These are phyloP conservation scores for Cerceris ruficornis DNA, from an alignment of 2,888 invertebrate genomes.

Conservation along the genomic window DNA sequence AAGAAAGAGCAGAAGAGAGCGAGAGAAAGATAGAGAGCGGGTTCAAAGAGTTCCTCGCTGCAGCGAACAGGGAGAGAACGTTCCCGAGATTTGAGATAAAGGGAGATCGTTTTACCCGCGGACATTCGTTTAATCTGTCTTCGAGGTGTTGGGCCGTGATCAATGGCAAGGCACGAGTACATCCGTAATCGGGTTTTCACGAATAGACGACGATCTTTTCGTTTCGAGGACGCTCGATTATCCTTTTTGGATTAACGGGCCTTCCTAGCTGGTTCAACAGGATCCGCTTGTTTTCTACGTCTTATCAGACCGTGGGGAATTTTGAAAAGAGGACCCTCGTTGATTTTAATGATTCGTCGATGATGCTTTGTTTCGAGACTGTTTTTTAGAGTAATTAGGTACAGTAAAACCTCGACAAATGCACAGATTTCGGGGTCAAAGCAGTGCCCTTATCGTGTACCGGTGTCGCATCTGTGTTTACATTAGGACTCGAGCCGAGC, in stretches of 20 bases:
- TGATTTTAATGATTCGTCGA: no score
- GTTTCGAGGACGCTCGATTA: constrained; percentile 20
- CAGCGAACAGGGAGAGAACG: constrained; percentile 52
- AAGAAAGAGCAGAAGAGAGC: background rate
- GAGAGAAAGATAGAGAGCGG: constrained; percentile 43
- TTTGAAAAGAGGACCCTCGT: background rate
- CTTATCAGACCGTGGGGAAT: background rate
- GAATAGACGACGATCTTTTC: constrained; percentile 38
- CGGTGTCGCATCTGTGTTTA: no score
- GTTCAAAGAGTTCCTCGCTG: constrained; percentile 63
- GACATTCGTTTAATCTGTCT: constrained; percentile 75
- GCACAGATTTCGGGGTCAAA: no score
- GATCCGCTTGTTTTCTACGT: background rate
- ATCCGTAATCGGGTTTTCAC: constrained; percentile 63
- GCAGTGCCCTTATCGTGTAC: no score
- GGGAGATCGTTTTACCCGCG: constrained; percentile 73
- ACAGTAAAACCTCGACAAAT: no score
- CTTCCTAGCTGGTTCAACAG: background rate
- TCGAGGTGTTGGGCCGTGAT: constrained; percentile 71
- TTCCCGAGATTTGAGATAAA: constrained; percentile 72
- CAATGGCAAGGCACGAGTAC: constrained; percentile 63
- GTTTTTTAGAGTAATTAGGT: no score
- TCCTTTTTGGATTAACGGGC: constrained; percentile 5
- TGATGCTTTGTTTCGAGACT: no score
- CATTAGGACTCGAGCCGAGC: no score